These are phyloP conservation scores for Lepidocyrtoides sp. DNA, from an alignment of 2,888 invertebrate species.

Conservation along the genomic window DNA sequence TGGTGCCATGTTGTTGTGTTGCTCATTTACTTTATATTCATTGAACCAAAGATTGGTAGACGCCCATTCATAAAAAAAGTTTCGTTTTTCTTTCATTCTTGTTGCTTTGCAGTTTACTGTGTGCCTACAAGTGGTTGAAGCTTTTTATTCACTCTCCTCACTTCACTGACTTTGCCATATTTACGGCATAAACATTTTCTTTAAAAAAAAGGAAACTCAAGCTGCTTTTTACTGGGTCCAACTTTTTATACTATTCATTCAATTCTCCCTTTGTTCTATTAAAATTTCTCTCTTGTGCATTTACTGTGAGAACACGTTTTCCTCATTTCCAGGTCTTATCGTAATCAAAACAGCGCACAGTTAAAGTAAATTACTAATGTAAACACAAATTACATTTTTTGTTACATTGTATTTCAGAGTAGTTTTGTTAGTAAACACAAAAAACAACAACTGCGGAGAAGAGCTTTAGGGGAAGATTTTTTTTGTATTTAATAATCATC, in stretches of 20 bases:
- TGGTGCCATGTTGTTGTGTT: slow-evolving; percentile 43
- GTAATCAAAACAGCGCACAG: not conserved
- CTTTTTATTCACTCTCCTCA: not conserved
- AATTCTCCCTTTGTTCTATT: not conserved
- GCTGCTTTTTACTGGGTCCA: not conserved
- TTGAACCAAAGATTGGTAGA: slow-evolving; percentile 25
- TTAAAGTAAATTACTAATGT: too few relatives aligned
- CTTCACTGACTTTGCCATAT: not conserved
- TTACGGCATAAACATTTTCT: not conserved
- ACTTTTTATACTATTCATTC: not conserved
- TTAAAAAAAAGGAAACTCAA: not conserved
- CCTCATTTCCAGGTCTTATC: not conserved
- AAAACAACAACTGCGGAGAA: too few relatives aligned
- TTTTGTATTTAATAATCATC: too few relatives aligned
- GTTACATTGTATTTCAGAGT: not conserved
- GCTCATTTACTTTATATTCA: slow-evolving; percentile 54
- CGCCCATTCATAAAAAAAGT: slow-evolving; percentile 49
- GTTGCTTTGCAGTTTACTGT: not conserved
- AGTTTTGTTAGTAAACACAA: not conserved
- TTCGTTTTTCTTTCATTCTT: slow-evolving; percentile 14
- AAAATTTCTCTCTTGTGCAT: not conserved
- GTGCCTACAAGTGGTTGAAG: slow-evolving; percentile 47
- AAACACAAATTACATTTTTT: too few relatives aligned
- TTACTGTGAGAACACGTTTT: not conserved
- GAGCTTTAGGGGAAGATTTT: too few relatives aligned